Base-by-base conservation (phyloP, 2,113 vertebrate species). In the Paradoxurus hermaphroditus region DNA sequence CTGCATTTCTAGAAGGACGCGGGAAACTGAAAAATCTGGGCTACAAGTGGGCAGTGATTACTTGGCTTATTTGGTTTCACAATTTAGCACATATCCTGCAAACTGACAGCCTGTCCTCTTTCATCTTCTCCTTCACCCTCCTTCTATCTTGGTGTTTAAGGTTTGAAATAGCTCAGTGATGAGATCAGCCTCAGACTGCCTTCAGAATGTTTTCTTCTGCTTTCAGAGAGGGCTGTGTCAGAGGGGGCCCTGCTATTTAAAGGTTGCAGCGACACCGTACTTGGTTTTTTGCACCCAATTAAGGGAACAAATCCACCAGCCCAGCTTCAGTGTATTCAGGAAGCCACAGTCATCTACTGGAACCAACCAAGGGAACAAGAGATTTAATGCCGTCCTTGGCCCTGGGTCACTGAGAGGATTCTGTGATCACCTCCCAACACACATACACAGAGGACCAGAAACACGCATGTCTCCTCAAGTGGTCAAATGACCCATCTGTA, bases 191-290 rank as follows among this genome's bases (percentile, higher is more conserved):
- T 88, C 44, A 53, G 44, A 73, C 2, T 29, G 34, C 53, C 72
- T 93, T 86, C 36, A 91, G 89, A 94, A 68, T 21, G n/a, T 39
- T 77, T 59, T 27, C 75, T 94, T 96, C 91, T 94, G 62, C 23
- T 59, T 95, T 86, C 73, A 53, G 70, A 70, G 4, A 44, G 16
- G 29, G 36, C n/a, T 65, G 75, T 18, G 31, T 70, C n/a, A 16
- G 72, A 90, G 5, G 49, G 9, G 41, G 7, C 6, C 53, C 8
- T 12, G 16, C 19, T 39, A 9, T 34, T 5, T 8, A 29, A 53
- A 3, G 46, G 18, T 21, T 23, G 8, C 1, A 1, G 67, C 65
- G 29, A 67, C 44, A 56, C 39, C 53, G 10, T 7, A 34, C 78
- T 88, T 75, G 39, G 25, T 75, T 67, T 92, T 70, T 39, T 84